Evolutionary conservation across 1,140 invertebrate genomes (phyloP), one percentile per base, ranked within the genome.

Genomic region (Drosophila mayri): DNA sequence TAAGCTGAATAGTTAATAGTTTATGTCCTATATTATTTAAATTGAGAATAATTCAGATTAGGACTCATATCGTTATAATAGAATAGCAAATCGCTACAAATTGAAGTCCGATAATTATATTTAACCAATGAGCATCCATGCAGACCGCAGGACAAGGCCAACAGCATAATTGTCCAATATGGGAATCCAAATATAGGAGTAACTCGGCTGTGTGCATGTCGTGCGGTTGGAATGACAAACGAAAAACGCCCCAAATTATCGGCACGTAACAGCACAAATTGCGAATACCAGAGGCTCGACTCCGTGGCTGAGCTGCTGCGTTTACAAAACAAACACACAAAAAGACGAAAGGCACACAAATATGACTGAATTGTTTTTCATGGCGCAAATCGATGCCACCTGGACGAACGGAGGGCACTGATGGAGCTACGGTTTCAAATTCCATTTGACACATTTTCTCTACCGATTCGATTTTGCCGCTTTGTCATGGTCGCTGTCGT

Each of bases 341-440:
- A 52, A 75, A 58, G 55, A 49, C 55, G 41, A 75, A 55, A 38
- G 38, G 46, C 74, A 71, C 82, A 78, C 73, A 88, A 88, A 80
- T 84, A 88, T 88, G 83, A 88, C 73, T 87, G 72, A 87, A 87
- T 88, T 88, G 79, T 88, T 80, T 83, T 88, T 61, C 77, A 71
- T 70, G 75, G 72, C 65, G 22, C 64, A 63, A 80, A 76, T 64
- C 65, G 61, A 64, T 68, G 64, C 64, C 61, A 74, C 63, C 74
- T 61, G 73, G 54, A 49, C 59, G 63, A 60, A 41, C 41, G 63
- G 60, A 35, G 18, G 18, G n/a, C 40, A 28, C 40, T 47, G 59
- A 63, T 41, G 52, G 62, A 61, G 41, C 74, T 37, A 70, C 59
- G 66, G 70, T 78, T 79, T 87, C 60, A 66, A 87, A 87, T 82